These are phyloP conservation scores for Heterodera filipjevi DNA, from an alignment of 2,888 invertebrate genomes.

Conservation along the genomic window DNA sequence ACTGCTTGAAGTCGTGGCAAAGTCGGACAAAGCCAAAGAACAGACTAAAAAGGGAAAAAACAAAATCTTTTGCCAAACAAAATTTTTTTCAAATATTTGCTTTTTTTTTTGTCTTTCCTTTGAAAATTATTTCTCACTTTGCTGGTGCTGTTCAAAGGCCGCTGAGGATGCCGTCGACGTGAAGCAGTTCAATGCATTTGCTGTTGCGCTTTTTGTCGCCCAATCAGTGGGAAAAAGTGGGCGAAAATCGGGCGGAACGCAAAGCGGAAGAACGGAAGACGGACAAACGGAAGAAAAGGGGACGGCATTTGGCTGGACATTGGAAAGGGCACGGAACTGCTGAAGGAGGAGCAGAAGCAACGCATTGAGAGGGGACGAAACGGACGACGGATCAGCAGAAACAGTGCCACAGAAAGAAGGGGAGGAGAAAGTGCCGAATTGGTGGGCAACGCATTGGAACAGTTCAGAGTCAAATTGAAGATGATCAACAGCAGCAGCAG, in stretches of 20 bases:
- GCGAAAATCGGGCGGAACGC: conserved; percentile 15
- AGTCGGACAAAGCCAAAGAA: not conserved
- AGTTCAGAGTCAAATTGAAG: not conserved
- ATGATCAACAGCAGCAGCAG: not conserved
- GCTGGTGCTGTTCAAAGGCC: not conserved
- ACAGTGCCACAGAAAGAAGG: not conserved
- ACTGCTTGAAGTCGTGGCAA: not conserved
- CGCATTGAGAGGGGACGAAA: not conserved
- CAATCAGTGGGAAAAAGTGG: not conserved
- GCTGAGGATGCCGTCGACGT: not conserved
- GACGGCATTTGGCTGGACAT: not conserved
- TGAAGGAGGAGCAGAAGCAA: not conserved
- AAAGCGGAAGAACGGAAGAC: conserved; percentile 8
- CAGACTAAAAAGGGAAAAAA: not conserved
- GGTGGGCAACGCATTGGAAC: not conserved
- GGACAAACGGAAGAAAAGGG: not conserved
- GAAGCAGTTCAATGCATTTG: not conserved
- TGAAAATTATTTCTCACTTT: not conserved
- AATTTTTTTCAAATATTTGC: no score
- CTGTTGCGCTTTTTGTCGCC: not conserved
- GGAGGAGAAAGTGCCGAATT: not conserved
- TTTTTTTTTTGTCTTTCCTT: not conserved
- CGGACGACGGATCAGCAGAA: not conserved
- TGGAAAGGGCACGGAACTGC: not conserved
- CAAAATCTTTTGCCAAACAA: not conserved